phyloP scores from a whole-genome alignment of 2,113 vertebrate genomes.

The Oenanthe oenanthe region DNA sequence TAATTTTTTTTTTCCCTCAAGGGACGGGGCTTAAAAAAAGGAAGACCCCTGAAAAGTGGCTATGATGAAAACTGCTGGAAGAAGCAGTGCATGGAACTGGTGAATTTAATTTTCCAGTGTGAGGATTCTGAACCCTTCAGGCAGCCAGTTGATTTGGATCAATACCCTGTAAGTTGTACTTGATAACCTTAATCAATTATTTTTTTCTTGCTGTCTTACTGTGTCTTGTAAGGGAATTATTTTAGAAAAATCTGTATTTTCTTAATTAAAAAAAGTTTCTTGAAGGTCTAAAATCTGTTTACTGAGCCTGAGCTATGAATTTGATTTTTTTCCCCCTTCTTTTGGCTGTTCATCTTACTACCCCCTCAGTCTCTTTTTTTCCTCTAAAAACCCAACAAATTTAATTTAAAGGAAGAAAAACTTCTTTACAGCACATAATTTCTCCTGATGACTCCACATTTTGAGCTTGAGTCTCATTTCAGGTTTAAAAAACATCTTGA shows the following conservation, averaged over 20 bases:
- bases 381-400: neutral
- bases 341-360: neutral
- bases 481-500: neutral
- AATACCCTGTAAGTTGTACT: slow-evolving; percentile 86
- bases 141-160: slow-evolving; percentile 89
- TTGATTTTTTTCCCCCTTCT: neutral
- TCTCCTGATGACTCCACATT: neutral
- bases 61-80: slow-evolving; percentile 89
- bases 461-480: neutral
- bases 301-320: neutral
- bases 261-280: neutral
- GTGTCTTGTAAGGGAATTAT: neutral
- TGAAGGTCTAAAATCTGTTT: neutral
- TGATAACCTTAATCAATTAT: neutral
- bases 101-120: slow-evolving; percentile 91
- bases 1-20: neutral
- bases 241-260: neutral
- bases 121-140: slow-evolving; percentile 97
- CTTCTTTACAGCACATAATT: neutral
- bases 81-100: slow-evolving; percentile 86
- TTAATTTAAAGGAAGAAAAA: neutral
- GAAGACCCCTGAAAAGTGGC: slow-evolving; percentile 16
- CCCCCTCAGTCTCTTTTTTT: neutral
- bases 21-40: slow-evolving; percentile 62
- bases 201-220: neutral